Evolutionary conservation across 64 coral and sea anemone genomes (phyloP).

Genomic region (Platygyra sinensis): DNA sequence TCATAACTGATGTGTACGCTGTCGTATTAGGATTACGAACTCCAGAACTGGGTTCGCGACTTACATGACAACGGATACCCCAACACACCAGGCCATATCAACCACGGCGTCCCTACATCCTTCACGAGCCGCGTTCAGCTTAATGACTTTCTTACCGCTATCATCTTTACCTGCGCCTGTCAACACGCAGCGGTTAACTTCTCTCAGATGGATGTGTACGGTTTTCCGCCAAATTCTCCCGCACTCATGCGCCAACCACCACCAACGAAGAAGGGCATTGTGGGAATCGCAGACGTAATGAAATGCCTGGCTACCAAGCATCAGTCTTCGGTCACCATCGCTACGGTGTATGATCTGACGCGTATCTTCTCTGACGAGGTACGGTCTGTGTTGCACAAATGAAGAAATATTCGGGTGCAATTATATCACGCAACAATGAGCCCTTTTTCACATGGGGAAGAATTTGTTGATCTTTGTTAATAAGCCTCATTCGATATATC

Average conservation of each 20-base stretch:
- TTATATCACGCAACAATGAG: no score
- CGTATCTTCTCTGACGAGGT: slow-evolving; percentile 80
- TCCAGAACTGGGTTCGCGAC: slow-evolving; percentile 83
- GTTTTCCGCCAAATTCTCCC: slow-evolving; percentile 84
- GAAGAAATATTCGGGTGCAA: no score
- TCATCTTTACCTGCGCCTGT: slow-evolving; percentile 83
- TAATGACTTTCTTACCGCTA: slow-evolving; percentile 38
- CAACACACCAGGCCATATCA: slow-evolving; percentile 36
- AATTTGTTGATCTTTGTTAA: no score
- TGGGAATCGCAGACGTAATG: slow-evolving; percentile 61
- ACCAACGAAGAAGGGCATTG: slow-evolving; percentile 72
- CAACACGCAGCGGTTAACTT: slow-evolving; percentile 91
- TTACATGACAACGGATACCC: slow-evolving; percentile 77
- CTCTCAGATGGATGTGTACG: slow-evolving; percentile 73
- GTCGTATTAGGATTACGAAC: slow-evolving; percentile 42
- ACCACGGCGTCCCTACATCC: slow-evolving; percentile 64
- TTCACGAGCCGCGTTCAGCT: slow-evolving; percentile 58
- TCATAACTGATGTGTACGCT: not conserved
- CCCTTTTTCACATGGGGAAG: no score
- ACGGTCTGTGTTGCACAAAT: not conserved
- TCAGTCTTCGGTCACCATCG: slow-evolving; percentile 69
- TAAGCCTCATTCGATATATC: no score
- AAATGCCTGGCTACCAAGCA: slow-evolving; percentile 65
- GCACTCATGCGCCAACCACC: slow-evolving; percentile 77
- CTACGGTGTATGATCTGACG: slow-evolving; percentile 71